Base-by-base conservation (phyloP, 2,888 invertebrate species). In the Euclidia mi region DNA sequence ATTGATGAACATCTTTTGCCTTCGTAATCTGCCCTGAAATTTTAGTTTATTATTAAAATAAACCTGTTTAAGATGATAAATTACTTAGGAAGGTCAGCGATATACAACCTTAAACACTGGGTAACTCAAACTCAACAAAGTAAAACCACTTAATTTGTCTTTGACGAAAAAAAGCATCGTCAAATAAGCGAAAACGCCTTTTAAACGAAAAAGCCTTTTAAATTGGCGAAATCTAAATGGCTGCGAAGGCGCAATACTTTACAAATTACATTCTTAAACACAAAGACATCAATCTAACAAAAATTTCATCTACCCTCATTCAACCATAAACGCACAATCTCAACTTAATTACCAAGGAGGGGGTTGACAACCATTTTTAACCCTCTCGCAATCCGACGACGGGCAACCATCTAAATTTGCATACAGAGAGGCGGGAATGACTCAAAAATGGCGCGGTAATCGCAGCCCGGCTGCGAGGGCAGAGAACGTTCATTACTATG, bases 381-480 rank as follows among this genome's bases (percentile, higher is more conserved):
- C 69, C 66, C 72, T 58, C 67, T 65, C 69, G 11, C 72, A 67
- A 71, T 62, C 56, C 62, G 48, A 58, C 65, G 61, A 43, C 48
- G 68, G 52, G 56, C 58, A 61, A 59, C 80, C 79, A 76, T 76
- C 78, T 75, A 71, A 79, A 87, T 87, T 87, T 86, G 81, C 86
- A 87, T 87, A 84, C 84, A 84, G 79, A 82, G 78, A 79, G 82
- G 72, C 66, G 72, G 70, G 78, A 81, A 85, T 81, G 81, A 80
- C 81, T 80, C 79, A 82, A 85, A 86, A 86, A 86, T 86, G 82
- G 83, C 68, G 74, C 74, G 62, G 81, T 84, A 82, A 85, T 85
- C 76, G 82, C 32, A 75, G 73, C 69, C 75, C 68, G 74, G 66
- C 56, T 73, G 72, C 65, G 57, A 48, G 41, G 61, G 56, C 41